Evolutionary conservation across 1,140 invertebrate species (phyloP), one percentile per base, ranked within the genome.

Genomic region (Patella vulgata): DNA sequence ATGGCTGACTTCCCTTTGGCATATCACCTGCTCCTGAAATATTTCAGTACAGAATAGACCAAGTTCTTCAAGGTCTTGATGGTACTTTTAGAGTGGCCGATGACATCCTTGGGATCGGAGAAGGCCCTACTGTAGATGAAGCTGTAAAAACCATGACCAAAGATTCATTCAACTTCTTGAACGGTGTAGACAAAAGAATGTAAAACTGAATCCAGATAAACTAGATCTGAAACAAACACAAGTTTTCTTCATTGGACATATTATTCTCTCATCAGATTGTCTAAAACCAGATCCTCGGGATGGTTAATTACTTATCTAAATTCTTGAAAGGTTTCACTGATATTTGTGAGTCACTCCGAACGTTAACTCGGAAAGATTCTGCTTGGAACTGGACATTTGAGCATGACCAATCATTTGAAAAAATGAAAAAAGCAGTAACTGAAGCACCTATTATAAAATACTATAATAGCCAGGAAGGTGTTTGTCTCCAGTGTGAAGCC

Each of bases 361-460:
- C 52, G 14, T 51, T 83, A 17, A 68, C 63, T 23, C 57, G 67
- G 14, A 73, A 74, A 40, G 51, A 67, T 40, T 23, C 43, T 11
- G 33, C 42, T 9, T 71, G 58, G 65, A 31, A 68, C 2, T 77
- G 73, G 68, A n/a, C 76, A 23, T 67, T 80, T 6, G 46, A 86
- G 6, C 62, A 82, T 28, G 77, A 87, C 71, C 68, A 81, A 52
- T 65, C 68, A 21, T 40, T 65, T 65, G 11, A 68, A 43, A 50
- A 11, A 25, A 52, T 73, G 11, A 72, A 73, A 63, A 43, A 66
- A 28, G 57, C 51, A 8, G 28, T 77, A 3, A 63, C 66, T 14
- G 33, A 56, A 31, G 59, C 63, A 33, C 68, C 75, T 0, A 30
- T 74, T 17, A 47, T 80, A 11, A 50, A 50, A 9, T 77, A 68